Conservation (phyloP, 1,140 invertebrate genomes). For the Drosophila fuyamai region DNA sequence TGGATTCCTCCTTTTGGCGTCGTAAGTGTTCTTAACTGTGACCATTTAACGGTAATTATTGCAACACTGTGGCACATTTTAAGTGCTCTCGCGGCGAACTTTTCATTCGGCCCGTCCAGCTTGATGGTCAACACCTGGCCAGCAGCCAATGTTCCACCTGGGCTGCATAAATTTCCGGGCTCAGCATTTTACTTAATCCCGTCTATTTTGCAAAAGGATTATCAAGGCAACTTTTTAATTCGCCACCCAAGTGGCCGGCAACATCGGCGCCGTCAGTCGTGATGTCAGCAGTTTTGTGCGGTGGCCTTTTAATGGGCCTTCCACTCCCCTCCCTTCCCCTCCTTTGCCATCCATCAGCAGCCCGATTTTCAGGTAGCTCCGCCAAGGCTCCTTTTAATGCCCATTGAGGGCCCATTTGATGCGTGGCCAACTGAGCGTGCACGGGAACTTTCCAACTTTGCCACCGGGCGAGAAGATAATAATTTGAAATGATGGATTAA, state of each 20-base stretch:
- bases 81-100: conserved; percentile 53
- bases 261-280: conserved; percentile 42
- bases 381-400: conserved; percentile 53
- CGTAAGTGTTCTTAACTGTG: conserved; percentile 76
- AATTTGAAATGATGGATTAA: conserved; percentile 76
- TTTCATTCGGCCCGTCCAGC: conserved; percentile 20
- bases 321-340: background rate
- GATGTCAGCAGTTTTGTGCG: conserved; percentile 80
- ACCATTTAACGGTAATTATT: conserved; percentile 81
- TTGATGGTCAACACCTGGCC: conserved; percentile 52
- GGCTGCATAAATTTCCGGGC: conserved; percentile 74
- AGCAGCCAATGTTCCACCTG: conserved; percentile 47
- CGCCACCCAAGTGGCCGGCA: conserved; percentile 41
- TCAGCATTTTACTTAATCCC: conserved; percentile 80
- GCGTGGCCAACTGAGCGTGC: conserved; percentile 73
- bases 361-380: conserved; percentile 8
- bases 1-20: conserved; percentile 17
- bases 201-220: conserved; percentile 82
- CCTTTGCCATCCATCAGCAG: background rate
- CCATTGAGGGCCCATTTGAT: conserved; percentile 78
- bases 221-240: conserved; percentile 83
- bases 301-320: conserved; percentile 71
- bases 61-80: conserved; percentile 83
- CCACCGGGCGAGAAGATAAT: conserved; percentile 66
- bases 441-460: conserved; percentile 50